phyloP scores from a whole-genome alignment of 1,140 invertebrate species.

The Diplogasteroides magnus region DNA sequence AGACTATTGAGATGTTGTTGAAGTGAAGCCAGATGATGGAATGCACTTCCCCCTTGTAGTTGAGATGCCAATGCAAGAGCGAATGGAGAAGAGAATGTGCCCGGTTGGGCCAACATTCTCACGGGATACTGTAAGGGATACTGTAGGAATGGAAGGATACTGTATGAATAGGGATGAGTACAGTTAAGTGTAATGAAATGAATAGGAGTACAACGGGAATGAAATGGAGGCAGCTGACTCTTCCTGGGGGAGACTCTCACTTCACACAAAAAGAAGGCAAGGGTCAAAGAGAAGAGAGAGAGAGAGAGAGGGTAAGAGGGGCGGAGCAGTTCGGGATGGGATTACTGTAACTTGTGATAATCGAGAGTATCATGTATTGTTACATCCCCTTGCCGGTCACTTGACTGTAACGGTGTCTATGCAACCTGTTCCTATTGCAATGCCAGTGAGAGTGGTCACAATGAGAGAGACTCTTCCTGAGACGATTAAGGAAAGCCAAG shows the following conservation, averaged over 20 bases:
- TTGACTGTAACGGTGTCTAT: no score
- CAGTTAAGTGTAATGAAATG: background rate
- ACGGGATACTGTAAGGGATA: background rate
- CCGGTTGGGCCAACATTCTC: background rate
- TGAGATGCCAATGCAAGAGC: background rate
- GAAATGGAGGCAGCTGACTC: background rate
- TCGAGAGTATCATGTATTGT: no score
- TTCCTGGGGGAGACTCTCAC: no score
- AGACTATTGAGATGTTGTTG: background rate
- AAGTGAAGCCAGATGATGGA: background rate
- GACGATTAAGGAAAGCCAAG: no score
- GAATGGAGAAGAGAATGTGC: background rate
- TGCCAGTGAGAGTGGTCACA: no score
- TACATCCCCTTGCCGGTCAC: no score
- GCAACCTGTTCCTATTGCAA: no score
- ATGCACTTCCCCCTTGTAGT: background rate
- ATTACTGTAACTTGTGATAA: no score
- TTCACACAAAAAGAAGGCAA: no score
- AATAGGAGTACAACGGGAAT: background rate
- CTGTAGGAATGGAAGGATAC: background rate
- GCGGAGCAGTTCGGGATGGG: background rate
- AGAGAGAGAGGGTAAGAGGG: background rate
- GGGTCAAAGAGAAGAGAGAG: background rate
- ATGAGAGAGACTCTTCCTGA: no score
- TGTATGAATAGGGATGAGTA: background rate